Conservation (phyloP, 1,140 invertebrate genomes). For the Drosophila jambulina region DNA sequence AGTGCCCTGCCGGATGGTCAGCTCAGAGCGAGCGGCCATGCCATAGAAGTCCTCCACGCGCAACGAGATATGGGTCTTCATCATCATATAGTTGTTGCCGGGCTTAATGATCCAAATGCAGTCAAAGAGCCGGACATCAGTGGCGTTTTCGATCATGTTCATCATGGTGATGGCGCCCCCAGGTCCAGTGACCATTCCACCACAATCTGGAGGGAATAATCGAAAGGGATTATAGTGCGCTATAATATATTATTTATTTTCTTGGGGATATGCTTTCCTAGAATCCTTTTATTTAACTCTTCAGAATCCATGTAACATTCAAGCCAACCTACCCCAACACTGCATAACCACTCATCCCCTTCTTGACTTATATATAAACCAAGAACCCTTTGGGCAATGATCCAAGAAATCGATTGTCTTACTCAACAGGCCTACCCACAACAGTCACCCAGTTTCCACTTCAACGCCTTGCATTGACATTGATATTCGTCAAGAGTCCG, state of each 20-base stretch:
- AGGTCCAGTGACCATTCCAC: conserved; percentile 90
- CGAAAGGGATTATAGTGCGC: neutral
- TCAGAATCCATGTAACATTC: neutral
- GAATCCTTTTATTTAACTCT: neutral
- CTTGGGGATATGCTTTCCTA: no score
- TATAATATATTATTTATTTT: neutral
- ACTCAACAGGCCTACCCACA: conserved; percentile 63
- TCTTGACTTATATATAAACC: conserved; percentile 17
- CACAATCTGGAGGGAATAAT: conserved; percentile 86
- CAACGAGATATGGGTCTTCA: conserved; percentile 90
- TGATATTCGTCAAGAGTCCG: conserved; percentile 49
- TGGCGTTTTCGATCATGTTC: conserved; percentile 89
- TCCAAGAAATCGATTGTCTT: conserved; percentile 61
- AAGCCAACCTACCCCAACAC: conserved; percentile 14
- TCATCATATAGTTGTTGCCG: conserved; percentile 88
- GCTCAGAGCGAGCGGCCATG: conserved; percentile 88
- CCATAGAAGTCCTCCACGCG: conserved; percentile 88
- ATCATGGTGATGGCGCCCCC: conserved; percentile 92
- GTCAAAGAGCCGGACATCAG: conserved; percentile 87
- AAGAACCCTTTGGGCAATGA: conserved; percentile 29
- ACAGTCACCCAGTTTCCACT: conserved; percentile 62
- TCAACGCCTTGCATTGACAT: conserved; percentile 61
- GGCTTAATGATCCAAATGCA: conserved; percentile 91
- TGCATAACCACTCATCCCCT: conserved; percentile 26
- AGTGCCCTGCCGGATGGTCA: conserved; percentile 88